These are phyloP conservation scores for Nycticryphes semicollaris DNA, from an alignment of 2,113 vertebrate genomes.

Conservation along the genomic window DNA sequence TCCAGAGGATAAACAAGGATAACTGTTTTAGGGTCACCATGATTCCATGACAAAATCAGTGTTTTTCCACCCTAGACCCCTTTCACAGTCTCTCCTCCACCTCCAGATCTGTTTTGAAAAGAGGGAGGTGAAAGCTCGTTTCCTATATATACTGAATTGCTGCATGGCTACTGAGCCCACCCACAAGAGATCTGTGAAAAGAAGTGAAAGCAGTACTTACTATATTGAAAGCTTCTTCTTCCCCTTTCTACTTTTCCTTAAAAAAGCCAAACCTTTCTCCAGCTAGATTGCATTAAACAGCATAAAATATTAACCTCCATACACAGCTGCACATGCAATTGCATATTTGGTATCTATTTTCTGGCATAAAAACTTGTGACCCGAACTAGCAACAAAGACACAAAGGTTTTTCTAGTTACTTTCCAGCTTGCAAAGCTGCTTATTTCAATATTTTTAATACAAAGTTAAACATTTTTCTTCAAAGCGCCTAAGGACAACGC, in stretches of 20 bases:
- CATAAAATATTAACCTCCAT: neutral
- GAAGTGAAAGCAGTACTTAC: neutral
- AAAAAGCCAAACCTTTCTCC: neutral
- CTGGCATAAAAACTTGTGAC: neutral
- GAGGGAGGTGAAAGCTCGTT: neutral
- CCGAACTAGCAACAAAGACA: neutral
- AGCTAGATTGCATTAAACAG: neutral
- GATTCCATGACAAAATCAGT: neutral
- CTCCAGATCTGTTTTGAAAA: neutral
- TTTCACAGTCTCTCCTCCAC: neutral
- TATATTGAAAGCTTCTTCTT: neutral
- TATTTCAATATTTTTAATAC: conserved; percentile 9
- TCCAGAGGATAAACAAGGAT: neutral
- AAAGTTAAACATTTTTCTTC: neutral
- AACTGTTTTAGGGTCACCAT: neutral
- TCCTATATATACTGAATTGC: neutral
- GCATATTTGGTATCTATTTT: neutral
- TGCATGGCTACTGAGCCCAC: neutral
- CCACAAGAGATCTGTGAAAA: neutral
- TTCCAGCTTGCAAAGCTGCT: neutral
- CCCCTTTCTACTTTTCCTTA: neutral
- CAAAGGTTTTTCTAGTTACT: neutral
- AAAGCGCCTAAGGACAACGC: neutral
- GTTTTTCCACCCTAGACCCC: neutral
- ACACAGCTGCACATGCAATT: neutral